phyloP scores from a whole-genome alignment of 2,888 invertebrate genomes.

The Erebia ligea region DNA sequence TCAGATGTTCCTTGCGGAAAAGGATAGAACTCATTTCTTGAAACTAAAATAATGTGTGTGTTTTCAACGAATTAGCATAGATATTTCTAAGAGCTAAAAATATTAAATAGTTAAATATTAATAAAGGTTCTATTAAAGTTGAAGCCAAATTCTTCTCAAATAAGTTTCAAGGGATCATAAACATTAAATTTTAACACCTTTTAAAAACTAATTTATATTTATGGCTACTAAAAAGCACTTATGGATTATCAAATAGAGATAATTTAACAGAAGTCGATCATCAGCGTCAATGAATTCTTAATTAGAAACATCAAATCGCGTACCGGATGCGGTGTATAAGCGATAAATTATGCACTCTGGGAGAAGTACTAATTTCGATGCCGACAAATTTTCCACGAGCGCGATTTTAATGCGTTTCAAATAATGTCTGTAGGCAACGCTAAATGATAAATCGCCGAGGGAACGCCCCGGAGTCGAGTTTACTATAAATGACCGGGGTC shows the following conservation, averaged over 20 bases:
- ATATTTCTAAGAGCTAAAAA: no score
- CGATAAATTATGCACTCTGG: slow-evolving; percentile 79
- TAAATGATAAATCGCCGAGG: slow-evolving; percentile 82
- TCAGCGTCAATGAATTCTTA: slow-evolving; percentile 72
- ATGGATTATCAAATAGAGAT: slow-evolving; percentile 14
- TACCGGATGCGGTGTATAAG: slow-evolving; percentile 68
- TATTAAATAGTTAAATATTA: neutral
- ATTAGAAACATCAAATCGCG: slow-evolving; percentile 69
- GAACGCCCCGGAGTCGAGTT: slow-evolving; percentile 76
- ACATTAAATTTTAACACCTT: slow-evolving; percentile 18
- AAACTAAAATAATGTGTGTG: no score
- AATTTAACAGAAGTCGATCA: slow-evolving; percentile 46
- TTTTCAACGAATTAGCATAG: no score
- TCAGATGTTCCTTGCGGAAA: no score
- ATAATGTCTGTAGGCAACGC: slow-evolving; percentile 82
- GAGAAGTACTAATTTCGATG: slow-evolving; percentile 81
- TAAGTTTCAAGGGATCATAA: slow-evolving; percentile 4
- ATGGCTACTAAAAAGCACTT: slow-evolving; percentile 10
- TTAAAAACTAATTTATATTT: slow-evolving; percentile 12
- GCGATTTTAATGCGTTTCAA: slow-evolving; percentile 82
- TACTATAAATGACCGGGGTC: slow-evolving; percentile 71
- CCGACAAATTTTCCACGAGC: slow-evolving; percentile 81
- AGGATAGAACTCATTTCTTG: no score
- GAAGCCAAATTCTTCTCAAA: neutral
- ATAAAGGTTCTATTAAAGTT: neutral